These are phyloP conservation scores for Cosmopolites sordidus DNA, from an alignment of 2,888 invertebrate genomes.

Conservation along the genomic window DNA sequence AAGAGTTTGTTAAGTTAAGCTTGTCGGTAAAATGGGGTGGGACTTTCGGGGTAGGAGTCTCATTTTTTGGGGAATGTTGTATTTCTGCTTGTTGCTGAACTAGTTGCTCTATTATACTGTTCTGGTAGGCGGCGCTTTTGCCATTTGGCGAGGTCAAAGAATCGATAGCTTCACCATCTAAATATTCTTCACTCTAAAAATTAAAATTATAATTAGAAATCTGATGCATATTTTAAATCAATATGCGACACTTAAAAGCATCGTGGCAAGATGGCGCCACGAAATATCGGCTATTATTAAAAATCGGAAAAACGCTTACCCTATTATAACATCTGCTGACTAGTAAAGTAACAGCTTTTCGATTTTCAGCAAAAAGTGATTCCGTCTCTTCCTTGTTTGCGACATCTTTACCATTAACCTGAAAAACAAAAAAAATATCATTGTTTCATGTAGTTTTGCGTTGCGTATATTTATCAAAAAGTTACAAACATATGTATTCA, in stretches of 20 bases:
- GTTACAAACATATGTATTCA: no score
- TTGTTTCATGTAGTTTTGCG: no score
- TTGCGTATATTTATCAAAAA: no score
- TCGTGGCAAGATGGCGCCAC: background rate
- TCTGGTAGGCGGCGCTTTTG: conserved; percentile 48
- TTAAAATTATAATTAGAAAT: background rate
- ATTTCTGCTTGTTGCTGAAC: conserved; percentile 46
- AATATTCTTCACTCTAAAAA: conserved; percentile 39
- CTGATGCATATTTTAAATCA: background rate
- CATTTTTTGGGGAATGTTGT: conserved; percentile 31
- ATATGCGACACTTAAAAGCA: no score
- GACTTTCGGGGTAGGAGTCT: conserved; percentile 41
- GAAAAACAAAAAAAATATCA: no score
- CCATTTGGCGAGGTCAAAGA: conserved; percentile 33
- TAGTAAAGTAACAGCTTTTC: conserved; percentile 55
- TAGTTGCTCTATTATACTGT: conserved; percentile 51
- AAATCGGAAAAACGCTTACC: conserved; percentile 40
- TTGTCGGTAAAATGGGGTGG: conserved; percentile 44
- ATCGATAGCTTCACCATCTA: conserved; percentile 37
- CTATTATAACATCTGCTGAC: conserved; percentile 58
- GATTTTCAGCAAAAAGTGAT: conserved; percentile 57
- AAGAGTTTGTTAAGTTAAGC: conserved; percentile 43
- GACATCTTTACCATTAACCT: conserved; percentile 59
- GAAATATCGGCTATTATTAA: conserved; percentile 1
- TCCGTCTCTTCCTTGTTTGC: conserved; percentile 59